Evolutionary conservation across 2,113 vertebrate genomes (phyloP), one percentile per base, ranked within the genome.

Genomic region (Anolis carolinensis): DNA sequence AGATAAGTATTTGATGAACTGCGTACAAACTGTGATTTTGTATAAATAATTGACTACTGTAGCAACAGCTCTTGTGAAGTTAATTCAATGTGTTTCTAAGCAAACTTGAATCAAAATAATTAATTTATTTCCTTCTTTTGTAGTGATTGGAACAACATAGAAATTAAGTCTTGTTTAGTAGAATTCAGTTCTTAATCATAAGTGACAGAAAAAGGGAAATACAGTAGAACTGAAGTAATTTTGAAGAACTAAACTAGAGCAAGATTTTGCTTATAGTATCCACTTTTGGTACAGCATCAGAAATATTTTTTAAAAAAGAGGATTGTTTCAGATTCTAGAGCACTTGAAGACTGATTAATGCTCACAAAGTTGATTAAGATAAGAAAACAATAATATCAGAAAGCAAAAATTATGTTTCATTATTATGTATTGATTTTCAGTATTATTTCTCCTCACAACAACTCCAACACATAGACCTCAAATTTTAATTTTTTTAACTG

Each of bases 31-130:
- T 6, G 59, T 39, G n/a, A 72, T 70, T 30, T 34, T 77, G 9
- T 72, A 76, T 80, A 82, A 77, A 83, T 72, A 77, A 87, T 27
- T 83, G 81, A 48, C 34, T 83, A 78, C 11, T 83, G 36, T 16
- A 87, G 48, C 30, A 78, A 30, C 52, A 39, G 79, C 44, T 84
- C 25, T 59, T 63, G 8, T 83, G 16, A 39, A 71, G 74, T 62
- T 65, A 78, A 34, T 83, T 79, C 67, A 71, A 87, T 83, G 65
- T 48, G 4, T 14, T 82, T 48, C 76, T 68, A 86, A 70, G 7
- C 32, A 76, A 87, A 77, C 2, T 70, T 7, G 13, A 70, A 50
- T 32, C 71, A 72, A 32, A 77, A 62, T 78, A 59, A 83, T 71
- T 50, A 52, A 8, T 32, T 7, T 48, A 34, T 18, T 71, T 68